Conservation (phyloP, 2,797 vertebrate genomes). For the Enteromius mattozi region DNA sequence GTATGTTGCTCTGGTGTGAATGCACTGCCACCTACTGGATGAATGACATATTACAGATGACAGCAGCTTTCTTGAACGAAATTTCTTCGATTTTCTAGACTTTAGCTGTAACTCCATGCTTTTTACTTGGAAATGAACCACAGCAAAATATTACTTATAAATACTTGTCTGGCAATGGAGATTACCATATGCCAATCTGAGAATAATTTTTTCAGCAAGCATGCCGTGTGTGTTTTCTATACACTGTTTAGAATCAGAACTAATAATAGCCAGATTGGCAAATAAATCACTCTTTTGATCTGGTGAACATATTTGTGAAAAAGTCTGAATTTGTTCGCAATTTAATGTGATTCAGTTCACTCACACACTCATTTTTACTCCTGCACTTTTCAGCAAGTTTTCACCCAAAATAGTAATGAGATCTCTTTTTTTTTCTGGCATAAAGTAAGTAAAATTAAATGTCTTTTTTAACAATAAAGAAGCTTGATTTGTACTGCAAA, state of each 20-base stretch:
- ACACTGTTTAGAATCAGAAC: not conserved
- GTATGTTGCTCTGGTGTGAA: not conserved
- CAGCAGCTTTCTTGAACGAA: not conserved
- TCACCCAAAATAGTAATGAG: too few species aligned
- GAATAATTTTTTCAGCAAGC: not conserved
- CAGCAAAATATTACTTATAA: not conserved
- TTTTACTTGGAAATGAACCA: not conserved
- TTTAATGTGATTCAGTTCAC: not conserved
- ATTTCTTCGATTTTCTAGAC: not conserved
- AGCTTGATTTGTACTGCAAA: too few species aligned
- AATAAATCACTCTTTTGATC: not conserved
- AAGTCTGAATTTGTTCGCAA: too few species aligned
- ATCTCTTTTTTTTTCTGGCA: too few species aligned
- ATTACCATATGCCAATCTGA: not conserved
- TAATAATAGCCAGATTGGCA: not conserved
- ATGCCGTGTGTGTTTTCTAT: not conserved
- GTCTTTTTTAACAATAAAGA: too few species aligned
- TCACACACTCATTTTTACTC: not conserved
- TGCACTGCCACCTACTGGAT: conserved; percentile 50
- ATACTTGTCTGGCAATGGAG: not conserved
- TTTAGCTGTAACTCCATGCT: not conserved
- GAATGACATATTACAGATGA: not conserved
- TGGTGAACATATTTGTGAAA: too few species aligned
- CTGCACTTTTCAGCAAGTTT: not conserved
- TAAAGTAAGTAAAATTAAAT: too few species aligned